These are phyloP conservation scores for Microchirus variegatus DNA, from an alignment of 2,797 vertebrate species.

Conservation along the genomic window DNA sequence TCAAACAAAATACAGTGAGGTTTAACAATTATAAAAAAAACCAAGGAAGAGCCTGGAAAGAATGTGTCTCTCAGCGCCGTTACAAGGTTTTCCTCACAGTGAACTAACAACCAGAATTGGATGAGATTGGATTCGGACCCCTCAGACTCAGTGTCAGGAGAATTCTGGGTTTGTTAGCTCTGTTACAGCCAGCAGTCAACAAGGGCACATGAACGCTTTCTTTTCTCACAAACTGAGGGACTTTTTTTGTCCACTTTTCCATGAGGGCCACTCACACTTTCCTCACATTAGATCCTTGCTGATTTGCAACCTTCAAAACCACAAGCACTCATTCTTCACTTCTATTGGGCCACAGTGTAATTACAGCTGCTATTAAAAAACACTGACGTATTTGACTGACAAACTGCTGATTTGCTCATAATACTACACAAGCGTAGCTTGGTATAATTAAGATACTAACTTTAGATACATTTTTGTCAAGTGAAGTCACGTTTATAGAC, in stretches of 20 bases:
- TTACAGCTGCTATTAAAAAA: too few species aligned
- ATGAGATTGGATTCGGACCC: slow-evolving; percentile 49
- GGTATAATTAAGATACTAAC: too few species aligned
- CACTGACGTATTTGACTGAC: too few species aligned
- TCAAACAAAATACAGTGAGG: slow-evolving; percentile 2
- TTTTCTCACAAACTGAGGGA: slow-evolving; percentile 15
- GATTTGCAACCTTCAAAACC: slow-evolving; percentile 35
- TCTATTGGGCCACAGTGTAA: too few species aligned
- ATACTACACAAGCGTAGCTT: too few species aligned
- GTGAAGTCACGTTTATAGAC: too few species aligned
- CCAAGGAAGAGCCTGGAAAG: slow-evolving; percentile 38
- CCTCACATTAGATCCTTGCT: slow-evolving; percentile 56
- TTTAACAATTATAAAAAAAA: slow-evolving; percentile 48
- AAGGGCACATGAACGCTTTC: slow-evolving; percentile 45
- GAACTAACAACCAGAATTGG: slow-evolving; percentile 52
- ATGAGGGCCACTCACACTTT: slow-evolving; percentile 46
- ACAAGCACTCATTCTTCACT: slow-evolving; percentile 18
- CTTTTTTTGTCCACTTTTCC: slow-evolving; percentile 15
- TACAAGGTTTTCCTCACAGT: slow-evolving; percentile 52
- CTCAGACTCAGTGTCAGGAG: slow-evolving; percentile 51
- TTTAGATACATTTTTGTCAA: too few species aligned
- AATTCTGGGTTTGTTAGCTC: slow-evolving; percentile 55
- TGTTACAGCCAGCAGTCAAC: slow-evolving; percentile 44
- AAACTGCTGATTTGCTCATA: too few species aligned
- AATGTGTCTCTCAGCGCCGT: slow-evolving; percentile 51